Evolutionary conservation across 2,888 invertebrate genomes (phyloP).

Genomic region (Drosophila melanosoma): DNA sequence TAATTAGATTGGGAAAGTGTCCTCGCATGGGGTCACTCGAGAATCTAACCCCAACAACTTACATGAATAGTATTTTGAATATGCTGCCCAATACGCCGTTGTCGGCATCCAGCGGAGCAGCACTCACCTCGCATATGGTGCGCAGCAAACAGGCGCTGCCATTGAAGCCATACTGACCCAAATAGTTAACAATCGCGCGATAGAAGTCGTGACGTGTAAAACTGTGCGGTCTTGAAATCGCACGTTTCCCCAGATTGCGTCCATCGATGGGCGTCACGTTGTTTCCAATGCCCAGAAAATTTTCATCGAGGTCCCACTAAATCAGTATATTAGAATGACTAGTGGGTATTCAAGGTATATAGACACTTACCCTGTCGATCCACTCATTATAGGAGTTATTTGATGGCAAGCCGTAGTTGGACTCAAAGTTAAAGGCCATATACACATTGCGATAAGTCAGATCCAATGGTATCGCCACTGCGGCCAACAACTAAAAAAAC

Average conservation of each 20-base stretch:
- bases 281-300: conserved; percentile 76
- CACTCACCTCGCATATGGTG: conserved; percentile 89
- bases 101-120: conserved; percentile 78
- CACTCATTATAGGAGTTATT: conserved; percentile 87
- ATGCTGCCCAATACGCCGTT: conserved; percentile 89
- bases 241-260: conserved; percentile 58
- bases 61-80: conserved; percentile 89
- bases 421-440: conserved; percentile 91
- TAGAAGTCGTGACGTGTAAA: conserved; percentile 80
- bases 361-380: conserved; percentile 86
- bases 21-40: conserved; percentile 6
- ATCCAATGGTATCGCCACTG: conserved; percentile 89
- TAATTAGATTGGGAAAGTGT: conserved; percentile 42
- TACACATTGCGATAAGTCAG: conserved; percentile 89
- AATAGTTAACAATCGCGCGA: conserved; percentile 75
- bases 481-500: conserved; percentile 88
- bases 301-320: conserved; percentile 81
- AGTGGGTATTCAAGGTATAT: not conserved
- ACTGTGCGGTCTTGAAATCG: conserved; percentile 41
- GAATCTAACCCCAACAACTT: conserved; percentile 78
- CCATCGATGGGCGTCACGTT: conserved; percentile 79
- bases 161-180: conserved; percentile 80
- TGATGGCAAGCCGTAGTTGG: conserved; percentile 88
- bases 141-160: conserved; percentile 88
- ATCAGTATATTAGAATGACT: conserved; percentile 1